Conservation (phyloP, 1,140 invertebrate genomes). For the Epicauta chinensis region DNA sequence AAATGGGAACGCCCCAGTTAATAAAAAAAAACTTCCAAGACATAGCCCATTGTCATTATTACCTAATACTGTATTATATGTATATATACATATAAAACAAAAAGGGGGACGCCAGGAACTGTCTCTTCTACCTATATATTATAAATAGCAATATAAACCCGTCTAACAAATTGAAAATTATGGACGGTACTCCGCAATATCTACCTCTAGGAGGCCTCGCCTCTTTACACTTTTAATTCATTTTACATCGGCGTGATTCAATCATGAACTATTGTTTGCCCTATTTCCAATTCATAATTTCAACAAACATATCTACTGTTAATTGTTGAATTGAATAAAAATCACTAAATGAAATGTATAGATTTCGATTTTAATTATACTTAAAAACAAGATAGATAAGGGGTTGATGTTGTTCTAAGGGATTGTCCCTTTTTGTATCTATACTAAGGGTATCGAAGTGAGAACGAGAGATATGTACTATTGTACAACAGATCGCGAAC, state of each 20-base stretch:
- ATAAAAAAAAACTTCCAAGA: constrained; percentile 8
- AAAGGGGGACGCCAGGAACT: constrained; percentile 13
- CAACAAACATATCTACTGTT: too few species aligned
- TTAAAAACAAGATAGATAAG: too few species aligned
- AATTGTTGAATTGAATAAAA: too few species aligned
- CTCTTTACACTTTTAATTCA: constrained; percentile 14
- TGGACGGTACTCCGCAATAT: constrained; percentile 9
- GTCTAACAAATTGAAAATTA: constrained; percentile 14
- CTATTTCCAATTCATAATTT: too few species aligned
- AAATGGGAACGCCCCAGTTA: constrained; percentile 13
- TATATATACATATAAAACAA: constrained; percentile 6
- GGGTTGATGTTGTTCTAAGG: too few species aligned
- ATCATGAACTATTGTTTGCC: neutral
- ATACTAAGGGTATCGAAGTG: too few species aligned
- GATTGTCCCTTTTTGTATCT: too few species aligned
- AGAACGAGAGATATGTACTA: too few species aligned
- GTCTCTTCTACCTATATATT: constrained; percentile 14
- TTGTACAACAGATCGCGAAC: too few species aligned
- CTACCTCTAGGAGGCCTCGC: constrained; percentile 11
- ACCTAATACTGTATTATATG: constrained; percentile 7
- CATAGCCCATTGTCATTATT: constrained; percentile 13
- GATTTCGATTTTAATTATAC: too few species aligned
- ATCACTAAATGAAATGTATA: too few species aligned
- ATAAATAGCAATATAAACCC: constrained; percentile 16
- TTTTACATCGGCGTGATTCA: constrained; percentile 11